These are phyloP conservation scores for Typhlichthys eigenmanni DNA, from an alignment of 2,797 vertebrate genomes.

Conservation along the genomic window DNA sequence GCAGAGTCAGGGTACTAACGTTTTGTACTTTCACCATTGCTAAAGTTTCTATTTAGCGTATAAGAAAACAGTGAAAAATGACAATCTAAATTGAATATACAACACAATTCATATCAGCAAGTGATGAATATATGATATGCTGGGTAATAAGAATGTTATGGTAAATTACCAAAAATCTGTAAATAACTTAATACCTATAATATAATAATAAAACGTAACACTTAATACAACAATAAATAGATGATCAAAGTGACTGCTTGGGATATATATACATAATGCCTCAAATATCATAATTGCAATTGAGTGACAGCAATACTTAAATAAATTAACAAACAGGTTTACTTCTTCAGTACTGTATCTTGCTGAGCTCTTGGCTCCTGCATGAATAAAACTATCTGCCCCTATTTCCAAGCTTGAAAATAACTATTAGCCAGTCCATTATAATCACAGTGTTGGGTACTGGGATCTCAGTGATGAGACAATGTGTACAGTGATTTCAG, in stretches of 20 bases:
- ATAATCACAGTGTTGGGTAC: constrained; percentile 15
- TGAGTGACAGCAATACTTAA: constrained; percentile 38
- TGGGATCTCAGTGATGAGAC: constrained; percentile 21
- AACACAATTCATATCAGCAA: constrained; percentile 32
- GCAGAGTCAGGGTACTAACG: constrained; percentile 22
- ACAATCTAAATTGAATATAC: constrained; percentile 76
- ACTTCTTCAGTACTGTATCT: constrained; percentile 4
- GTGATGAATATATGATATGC: constrained; percentile 14
- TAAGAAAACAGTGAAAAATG: constrained; percentile 54
- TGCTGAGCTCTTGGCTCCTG: constrained; percentile 43
- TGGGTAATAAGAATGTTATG: constrained; percentile 6
- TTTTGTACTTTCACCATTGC: constrained; percentile 26
- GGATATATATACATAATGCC: constrained; percentile 14
- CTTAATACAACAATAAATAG: constrained; percentile 23
- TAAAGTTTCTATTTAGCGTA: constrained; percentile 22
- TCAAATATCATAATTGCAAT: constrained; percentile 14
- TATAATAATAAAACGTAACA: neutral
- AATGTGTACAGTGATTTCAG: constrained; percentile 51
- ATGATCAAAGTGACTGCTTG: constrained; percentile 19
- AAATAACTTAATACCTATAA: constrained; percentile 30
- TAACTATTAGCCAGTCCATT: constrained; percentile 18
- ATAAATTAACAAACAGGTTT: neutral
- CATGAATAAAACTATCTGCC: constrained; percentile 44
- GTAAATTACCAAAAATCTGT: constrained; percentile 47
- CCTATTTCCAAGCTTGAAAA: constrained; percentile 36